Conservation (phyloP, 2,113 vertebrate species). For the Tringa solitaria region DNA sequence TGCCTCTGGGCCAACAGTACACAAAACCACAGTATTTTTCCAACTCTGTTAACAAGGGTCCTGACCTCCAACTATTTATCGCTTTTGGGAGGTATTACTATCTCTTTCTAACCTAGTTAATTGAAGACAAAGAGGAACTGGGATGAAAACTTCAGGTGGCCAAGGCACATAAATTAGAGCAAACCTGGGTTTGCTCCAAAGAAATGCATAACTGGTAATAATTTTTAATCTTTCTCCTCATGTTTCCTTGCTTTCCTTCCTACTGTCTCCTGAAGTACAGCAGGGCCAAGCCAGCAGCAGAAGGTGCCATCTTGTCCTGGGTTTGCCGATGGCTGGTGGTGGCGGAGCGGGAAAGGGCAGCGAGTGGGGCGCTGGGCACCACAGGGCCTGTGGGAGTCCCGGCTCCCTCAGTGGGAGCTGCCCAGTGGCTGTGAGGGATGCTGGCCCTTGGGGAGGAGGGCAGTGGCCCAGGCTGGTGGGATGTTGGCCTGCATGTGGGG, state of each 20-base stretch:
- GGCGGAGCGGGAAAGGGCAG: neutral
- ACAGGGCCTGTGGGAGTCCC: neutral
- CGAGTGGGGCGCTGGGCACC: rapidly evolving
- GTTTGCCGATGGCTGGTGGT: rapidly evolving
- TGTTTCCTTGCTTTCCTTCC: neutral
- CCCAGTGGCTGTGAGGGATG: too few relatives aligned
- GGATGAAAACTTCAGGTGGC: neutral
- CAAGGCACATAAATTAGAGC: neutral
- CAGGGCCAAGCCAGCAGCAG: neutral
- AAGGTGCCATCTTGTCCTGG: neutral
- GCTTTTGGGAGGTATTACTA: neutral
- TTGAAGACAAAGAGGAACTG: neutral
- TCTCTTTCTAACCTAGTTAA: neutral
- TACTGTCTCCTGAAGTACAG: neutral
- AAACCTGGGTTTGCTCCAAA: neutral
- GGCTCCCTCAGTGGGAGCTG: rapidly evolving
- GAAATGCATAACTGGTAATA: neutral
- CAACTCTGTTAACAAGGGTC: neutral
- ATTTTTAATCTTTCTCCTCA: neutral
- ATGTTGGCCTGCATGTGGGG: rapidly evolving
- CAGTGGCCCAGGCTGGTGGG: neutral
- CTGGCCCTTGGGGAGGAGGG: too few relatives aligned
- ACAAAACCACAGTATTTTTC: neutral
- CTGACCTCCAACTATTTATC: neutral
- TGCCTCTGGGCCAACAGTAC: neutral